phyloP scores from a whole-genome alignment of 2,888 invertebrate species.

The Hirtodrosophila alboralis region DNA sequence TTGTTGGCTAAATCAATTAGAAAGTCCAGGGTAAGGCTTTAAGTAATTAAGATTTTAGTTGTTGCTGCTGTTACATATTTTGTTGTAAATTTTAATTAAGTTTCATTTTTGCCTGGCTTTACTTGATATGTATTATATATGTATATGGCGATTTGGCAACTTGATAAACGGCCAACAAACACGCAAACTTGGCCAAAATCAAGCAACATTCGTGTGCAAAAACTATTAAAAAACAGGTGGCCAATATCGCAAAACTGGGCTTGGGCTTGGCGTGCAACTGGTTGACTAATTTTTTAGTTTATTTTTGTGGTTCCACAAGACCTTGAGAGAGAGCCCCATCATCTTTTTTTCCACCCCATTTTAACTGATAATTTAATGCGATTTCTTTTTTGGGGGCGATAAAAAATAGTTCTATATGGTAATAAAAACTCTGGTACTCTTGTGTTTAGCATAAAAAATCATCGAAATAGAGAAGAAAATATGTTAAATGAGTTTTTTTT shows the following conservation, averaged over 20 bases:
- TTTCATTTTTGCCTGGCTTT: constrained; percentile 36
- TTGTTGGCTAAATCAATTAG: constrained; percentile 56
- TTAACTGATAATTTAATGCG: constrained; percentile 43
- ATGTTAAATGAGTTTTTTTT: constrained; percentile 25
- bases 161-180: constrained; percentile 57
- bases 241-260: constrained; percentile 33
- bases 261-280: constrained; percentile 52
- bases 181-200: constrained; percentile 74
- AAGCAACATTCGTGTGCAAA: constrained; percentile 53
- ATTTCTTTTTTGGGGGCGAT: constrained; percentile 62
- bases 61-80: constrained; percentile 4
- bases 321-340: constrained; percentile 7
- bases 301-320: not conserved
- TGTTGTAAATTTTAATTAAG: constrained; percentile 64
- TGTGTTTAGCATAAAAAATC: constrained; percentile 56
- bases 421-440: constrained; percentile 62
- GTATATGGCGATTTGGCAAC: constrained; percentile 47
- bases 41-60: constrained; percentile 52
- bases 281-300: constrained; percentile 65
- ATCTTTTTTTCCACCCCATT: not conserved
- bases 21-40: constrained; percentile 27
- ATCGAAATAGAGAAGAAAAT: constrained; percentile 30
- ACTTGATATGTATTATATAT: no score
- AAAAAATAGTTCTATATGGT: constrained; percentile 76
- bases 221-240: constrained; percentile 77